A percentile compares a stretch with the other conserved stretches of the same genome.
Evolutionary conservation across 2,797 vertebrate genomes (phyloP).

Genomic region (Eutrigla gurnardus): DNA sequence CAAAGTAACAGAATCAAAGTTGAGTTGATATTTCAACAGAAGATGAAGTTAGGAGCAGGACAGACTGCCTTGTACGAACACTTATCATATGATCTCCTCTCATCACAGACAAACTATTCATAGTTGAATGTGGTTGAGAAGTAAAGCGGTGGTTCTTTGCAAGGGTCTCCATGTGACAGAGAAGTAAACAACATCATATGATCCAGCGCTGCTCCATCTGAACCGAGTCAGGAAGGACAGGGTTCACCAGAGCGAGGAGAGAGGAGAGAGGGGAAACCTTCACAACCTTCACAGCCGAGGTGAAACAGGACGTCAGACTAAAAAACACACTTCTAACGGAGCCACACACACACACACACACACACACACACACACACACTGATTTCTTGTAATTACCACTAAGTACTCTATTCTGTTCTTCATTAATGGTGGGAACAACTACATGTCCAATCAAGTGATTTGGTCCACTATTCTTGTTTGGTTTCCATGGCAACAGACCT

Average conservation of each 20-base stretch:
- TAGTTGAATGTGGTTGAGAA: background rate
- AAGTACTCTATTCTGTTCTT: constrained; percentile 53
- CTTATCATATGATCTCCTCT: constrained; percentile 25
- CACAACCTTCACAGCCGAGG: background rate
- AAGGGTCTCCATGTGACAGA: constrained; percentile 13
- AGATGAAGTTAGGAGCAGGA: background rate
- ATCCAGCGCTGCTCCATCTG: constrained; percentile 18
- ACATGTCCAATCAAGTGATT: constrained; percentile 55
- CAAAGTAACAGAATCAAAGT: too few species aligned
- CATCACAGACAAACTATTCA: constrained; percentile 13
- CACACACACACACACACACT: constrained; percentile 16
- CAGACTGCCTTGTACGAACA: background rate
- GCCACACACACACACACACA: background rate
- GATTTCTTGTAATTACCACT: constrained; percentile 50
- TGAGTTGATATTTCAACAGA: too few species aligned
- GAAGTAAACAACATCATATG: constrained; percentile 62
- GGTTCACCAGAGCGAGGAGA: constrained; percentile 15
- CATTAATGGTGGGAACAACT: constrained; percentile 57
- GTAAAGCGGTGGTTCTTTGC: constrained; percentile 9
- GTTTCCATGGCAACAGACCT: constrained; percentile 68
- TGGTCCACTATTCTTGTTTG: constrained; percentile 32
- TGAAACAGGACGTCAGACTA: background rate
- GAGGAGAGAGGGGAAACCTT: background rate
- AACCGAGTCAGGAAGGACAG: constrained; percentile 11
- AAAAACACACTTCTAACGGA: constrained; percentile 3